phyloP scores from a whole-genome alignment of 2,888 invertebrate genomes.

The Philaethria dido region DNA sequence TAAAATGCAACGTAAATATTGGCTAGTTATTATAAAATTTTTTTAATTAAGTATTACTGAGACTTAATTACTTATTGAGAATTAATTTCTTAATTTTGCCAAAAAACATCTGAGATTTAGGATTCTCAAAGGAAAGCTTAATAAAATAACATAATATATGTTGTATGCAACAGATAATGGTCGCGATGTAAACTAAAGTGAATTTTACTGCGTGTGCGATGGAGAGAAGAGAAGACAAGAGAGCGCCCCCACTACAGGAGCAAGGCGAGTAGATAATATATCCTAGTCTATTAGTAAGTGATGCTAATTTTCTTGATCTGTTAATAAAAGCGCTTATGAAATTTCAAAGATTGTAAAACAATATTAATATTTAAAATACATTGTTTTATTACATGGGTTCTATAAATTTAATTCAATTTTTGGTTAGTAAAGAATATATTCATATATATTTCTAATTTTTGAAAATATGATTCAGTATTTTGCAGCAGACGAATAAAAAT shows the following conservation, averaged over 20 bases:
- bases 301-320: too few species aligned
- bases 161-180: slow-evolving; percentile 10
- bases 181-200: slow-evolving; percentile 60
- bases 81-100: not conserved
- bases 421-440: too few species aligned
- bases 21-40: not conserved
- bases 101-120: not conserved
- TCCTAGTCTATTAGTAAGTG: not conserved
- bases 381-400: too few species aligned
- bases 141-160: slow-evolving; percentile 11
- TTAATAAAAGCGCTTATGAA: too few species aligned
- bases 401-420: too few species aligned
- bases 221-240: slow-evolving; percentile 74
- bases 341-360: too few species aligned
- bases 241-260: slow-evolving; percentile 68
- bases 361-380: too few species aligned
- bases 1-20: not conserved
- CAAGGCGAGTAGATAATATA: slow-evolving; percentile 57
- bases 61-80: too few species aligned
- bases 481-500: too few species aligned
- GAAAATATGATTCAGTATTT: too few species aligned
- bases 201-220: slow-evolving; percentile 64
- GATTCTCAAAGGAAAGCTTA: not conserved
- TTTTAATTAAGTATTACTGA: not conserved
- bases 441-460: too few species aligned